Evolutionary conservation across 2,797 vertebrate genomes (phyloP), one percentile per base, ranked within the genome.

Genomic region (Oreortyx pictus): DNA sequence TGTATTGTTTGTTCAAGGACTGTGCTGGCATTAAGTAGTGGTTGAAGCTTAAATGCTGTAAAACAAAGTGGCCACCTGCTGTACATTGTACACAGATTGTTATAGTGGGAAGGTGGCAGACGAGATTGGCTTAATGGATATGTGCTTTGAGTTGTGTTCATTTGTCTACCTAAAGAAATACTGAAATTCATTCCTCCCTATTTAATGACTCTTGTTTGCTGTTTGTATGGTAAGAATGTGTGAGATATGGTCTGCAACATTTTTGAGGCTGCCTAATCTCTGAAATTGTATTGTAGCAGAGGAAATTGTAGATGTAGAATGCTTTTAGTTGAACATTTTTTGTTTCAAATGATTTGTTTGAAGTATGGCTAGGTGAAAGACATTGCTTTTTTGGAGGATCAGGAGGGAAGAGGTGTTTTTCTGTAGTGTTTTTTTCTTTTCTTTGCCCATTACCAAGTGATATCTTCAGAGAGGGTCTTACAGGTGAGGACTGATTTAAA

Each of bases 11-110:
- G 20, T 86, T 92, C 65, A 35, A 74, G 67, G 27, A 29, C 39
- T 86, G 41, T 67, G 66, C 77, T 74, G 75, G 3, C 77, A 15
- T 76, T 82, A 86, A 89, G 46, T 2, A 1, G 25, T 64, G 47
- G 37, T 59, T 82, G 62, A 84, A 92, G 49, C 47, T 92, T 95
- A 89, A 93, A 85, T 82, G 52, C 62, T 83, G 44, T 93, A 76
- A 76, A 95, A 80, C 52, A 35, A 29, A 19, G 66, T 86, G 78
- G 41, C 73, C 57, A 6, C 61, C 65, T 84, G 52, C 72, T 82
- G 20, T 62, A 17, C 79, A 22, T 78, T 74, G 17, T 81, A 31
- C 35, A n/a, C 14, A 73, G 39, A 71, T 94, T 77, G 54, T 59
- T 81, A 39, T 43, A 70, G 20, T 71, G 14, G 31, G 37, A 86